These are phyloP conservation scores for Octodonta nipae DNA, from an alignment of 2,888 invertebrate genomes.

Conservation along the genomic window DNA sequence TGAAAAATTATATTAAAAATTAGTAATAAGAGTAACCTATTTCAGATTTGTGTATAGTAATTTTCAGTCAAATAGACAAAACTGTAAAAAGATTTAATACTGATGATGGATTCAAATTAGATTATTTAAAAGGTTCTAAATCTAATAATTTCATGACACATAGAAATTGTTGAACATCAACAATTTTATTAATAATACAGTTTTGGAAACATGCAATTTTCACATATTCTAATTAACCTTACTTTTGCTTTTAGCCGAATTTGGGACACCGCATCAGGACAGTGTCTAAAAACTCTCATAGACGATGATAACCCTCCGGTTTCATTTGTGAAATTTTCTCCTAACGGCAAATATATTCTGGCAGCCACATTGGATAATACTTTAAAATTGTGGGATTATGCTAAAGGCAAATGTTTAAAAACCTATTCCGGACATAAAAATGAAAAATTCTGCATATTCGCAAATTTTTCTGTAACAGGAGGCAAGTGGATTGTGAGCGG, in stretches of 20 bases:
- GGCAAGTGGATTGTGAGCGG: slow-evolving; percentile 99
- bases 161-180: too few relatives aligned
- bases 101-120: too few relatives aligned
- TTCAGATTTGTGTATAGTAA: too few relatives aligned
- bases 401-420: slow-evolving; percentile 95
- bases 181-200: too few relatives aligned
- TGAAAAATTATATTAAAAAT: too few relatives aligned
- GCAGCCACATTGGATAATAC: slow-evolving; percentile 98
- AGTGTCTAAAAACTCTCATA: slow-evolving; percentile 95
- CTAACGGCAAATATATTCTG: slow-evolving; percentile 97
- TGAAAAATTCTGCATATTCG: slow-evolving; percentile 98
- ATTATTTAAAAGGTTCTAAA: too few relatives aligned
- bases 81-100: too few relatives aligned
- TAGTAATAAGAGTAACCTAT: too few relatives aligned
- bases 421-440: slow-evolving; percentile 97
- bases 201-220: too few relatives aligned
- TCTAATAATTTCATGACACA: too few relatives aligned
- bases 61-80: too few relatives aligned
- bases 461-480: slow-evolving; percentile 98
- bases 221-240: too few relatives aligned
- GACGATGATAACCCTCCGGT: slow-evolving; percentile 99
- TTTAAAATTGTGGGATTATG: slow-evolving; percentile 97
- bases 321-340: slow-evolving; percentile 98
- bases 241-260: slow-evolving; percentile 68
- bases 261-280: slow-evolving; percentile 98